Evolutionary conservation across 2,888 invertebrate genomes (phyloP), one percentile per base, ranked within the genome.

Genomic region (Nineta flava): DNA sequence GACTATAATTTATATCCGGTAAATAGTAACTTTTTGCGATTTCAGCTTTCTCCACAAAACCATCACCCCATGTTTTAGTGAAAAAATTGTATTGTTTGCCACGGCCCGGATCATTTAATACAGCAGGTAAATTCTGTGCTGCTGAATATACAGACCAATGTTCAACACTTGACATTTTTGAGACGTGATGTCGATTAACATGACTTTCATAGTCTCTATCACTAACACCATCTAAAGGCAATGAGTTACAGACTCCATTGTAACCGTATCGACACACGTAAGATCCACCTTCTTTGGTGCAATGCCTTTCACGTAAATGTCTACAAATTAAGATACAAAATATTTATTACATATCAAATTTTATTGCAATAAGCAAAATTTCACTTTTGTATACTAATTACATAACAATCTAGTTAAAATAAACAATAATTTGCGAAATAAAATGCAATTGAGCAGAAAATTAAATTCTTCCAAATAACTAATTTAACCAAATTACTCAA

Each of bases 21-120:
- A 95, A 69, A 64, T 86, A 81, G 1, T 83, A 79, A 58, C 87
- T 87, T 56, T 83, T 79, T 38, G 81, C 76, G 58, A 94, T 78
- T 44, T 81, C 77, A 21, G 76, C 72, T 59, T 86, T 82, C 54
- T 94, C 94, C 16, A 92, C 78, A 68, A 99, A 99, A 52, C 79
- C 75, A 60, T 95, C 95, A 43, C 99, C 97, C 97, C 97, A 99
- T 53, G 93, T 93, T 66, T 91, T 92, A 0, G 94, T 94, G 62
- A 99, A 94, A 62, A 99, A 92, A 66, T 94, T 81, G 54, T 77
- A 77, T 65, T 88, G 87, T 67, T 93, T 96, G 55, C 93, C 86
- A 61, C 84, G 81, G 54, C 84, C 83, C 0, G 96, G 96, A 68
- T 97, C 95, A 70, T 95, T 96, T 53, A 97, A 75, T 56, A 93